phyloP scores from a whole-genome alignment of 2,113 vertebrate species.

The Crocuta crocuta region DNA sequence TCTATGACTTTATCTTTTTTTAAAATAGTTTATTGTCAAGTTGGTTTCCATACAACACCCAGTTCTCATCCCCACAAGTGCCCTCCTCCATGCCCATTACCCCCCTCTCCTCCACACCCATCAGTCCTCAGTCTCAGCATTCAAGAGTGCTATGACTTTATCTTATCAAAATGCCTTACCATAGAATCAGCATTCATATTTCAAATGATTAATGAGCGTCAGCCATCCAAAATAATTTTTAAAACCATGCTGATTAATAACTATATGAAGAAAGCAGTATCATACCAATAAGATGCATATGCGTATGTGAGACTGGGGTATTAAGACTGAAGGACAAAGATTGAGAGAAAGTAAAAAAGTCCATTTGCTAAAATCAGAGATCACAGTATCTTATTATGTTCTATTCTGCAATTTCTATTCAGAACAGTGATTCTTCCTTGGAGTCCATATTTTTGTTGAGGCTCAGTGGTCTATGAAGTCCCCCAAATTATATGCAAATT shows the following conservation, averaged over 20 bases:
- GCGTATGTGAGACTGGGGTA: background rate
- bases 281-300: background rate
- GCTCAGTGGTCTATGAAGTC: background rate
- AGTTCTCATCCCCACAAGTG: too few relatives aligned
- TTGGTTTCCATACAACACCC: too few relatives aligned
- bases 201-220: background rate
- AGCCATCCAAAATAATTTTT: constrained; percentile 27
- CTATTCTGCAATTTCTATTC: background rate
- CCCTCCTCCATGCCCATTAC: too few relatives aligned
- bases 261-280: background rate
- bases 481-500: background rate
- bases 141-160: background rate
- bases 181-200: background rate
- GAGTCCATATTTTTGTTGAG: background rate
- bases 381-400: background rate
- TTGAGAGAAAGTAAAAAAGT: background rate
- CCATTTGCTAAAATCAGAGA: background rate
- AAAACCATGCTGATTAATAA: background rate
- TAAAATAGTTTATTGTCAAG: too few relatives aligned
- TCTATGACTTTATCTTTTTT: background rate
- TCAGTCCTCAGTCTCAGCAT: too few relatives aligned
- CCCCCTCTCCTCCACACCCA: too few relatives aligned
- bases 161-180: background rate
- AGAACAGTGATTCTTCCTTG: background rate
- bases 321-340: background rate